Percentiles rank a stretch among this genome's conserved stretches.
phyloP scores from a whole-genome alignment of 2,888 invertebrate genomes.

The Cephus pygmeus region DNA sequence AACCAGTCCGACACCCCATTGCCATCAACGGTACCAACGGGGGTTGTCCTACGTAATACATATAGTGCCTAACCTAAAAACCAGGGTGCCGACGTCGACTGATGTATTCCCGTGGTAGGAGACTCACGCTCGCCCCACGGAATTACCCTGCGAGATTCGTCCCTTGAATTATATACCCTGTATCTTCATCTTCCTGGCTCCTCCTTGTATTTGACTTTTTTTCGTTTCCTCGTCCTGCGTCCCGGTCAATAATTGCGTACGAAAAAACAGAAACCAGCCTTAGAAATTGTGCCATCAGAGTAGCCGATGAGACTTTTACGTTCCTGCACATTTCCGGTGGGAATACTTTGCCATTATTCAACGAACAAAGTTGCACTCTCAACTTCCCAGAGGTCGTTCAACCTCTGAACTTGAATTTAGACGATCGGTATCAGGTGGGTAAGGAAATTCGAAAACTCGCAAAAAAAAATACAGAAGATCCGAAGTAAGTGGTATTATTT shows the following conservation, averaged over 20 bases:
- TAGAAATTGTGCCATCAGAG: background rate
- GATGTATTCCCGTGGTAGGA: background rate
- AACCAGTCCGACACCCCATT: background rate
- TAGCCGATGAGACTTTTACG: background rate
- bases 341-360: background rate
- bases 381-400: background rate
- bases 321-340: background rate
- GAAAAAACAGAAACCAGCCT: background rate
- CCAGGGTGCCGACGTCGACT: background rate
- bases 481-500: background rate
- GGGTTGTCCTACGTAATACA: background rate
- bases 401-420: background rate
- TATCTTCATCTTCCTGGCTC: background rate
- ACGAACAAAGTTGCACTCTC: background rate
- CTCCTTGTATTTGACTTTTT: background rate
- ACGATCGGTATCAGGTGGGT: background rate
- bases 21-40: background rate
- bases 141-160: background rate
- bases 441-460: background rate
- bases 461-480: background rate
- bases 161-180: background rate
- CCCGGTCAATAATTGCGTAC: background rate
- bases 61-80: background rate
- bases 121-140: background rate
- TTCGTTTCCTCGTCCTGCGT: background rate